A percentile compares a stretch with the other conserved stretches of the same genome.
These are phyloP conservation scores for Lophotis ruficrista DNA, from an alignment of 2,113 vertebrate species.

Conservation along the genomic window DNA sequence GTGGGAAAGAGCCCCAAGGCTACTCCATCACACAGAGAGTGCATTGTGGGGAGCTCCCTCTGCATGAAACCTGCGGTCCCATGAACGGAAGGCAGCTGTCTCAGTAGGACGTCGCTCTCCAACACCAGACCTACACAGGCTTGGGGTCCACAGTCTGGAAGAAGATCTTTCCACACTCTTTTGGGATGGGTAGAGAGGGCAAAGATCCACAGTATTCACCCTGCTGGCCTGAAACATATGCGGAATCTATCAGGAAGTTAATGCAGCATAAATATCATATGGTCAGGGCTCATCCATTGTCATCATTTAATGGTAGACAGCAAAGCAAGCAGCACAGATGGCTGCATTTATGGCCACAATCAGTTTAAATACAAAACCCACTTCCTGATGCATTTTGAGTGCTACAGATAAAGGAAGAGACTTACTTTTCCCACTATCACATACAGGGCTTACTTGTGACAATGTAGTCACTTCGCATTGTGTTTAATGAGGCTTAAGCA, in stretches of 20 bases:
- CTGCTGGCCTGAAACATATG: neutral
- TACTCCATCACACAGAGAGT: neutral
- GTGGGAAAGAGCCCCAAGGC: neutral
- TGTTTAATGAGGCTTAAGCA: fast-evolving
- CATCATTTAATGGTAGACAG: neutral
- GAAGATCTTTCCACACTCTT: neutral
- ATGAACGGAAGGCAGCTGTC: neutral
- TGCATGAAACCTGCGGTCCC: neutral
- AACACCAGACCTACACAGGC: neutral
- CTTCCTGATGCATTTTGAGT: neutral
- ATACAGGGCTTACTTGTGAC: neutral
- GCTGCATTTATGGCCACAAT: neutral
- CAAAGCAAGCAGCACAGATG: neutral
- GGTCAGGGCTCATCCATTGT: neutral
- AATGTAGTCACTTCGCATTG: neutral
- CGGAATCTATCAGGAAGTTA: neutral
- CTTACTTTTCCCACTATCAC: neutral
- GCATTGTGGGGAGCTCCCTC: neutral
- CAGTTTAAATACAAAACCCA: neutral
- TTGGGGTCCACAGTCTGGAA: neutral
- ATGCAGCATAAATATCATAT: neutral
- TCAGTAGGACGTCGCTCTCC: neutral
- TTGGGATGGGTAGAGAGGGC: neutral
- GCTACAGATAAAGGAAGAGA: neutral
- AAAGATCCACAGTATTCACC: neutral